phyloP scores from a whole-genome alignment of 2,888 invertebrate genomes.

The Biston betularia region DNA sequence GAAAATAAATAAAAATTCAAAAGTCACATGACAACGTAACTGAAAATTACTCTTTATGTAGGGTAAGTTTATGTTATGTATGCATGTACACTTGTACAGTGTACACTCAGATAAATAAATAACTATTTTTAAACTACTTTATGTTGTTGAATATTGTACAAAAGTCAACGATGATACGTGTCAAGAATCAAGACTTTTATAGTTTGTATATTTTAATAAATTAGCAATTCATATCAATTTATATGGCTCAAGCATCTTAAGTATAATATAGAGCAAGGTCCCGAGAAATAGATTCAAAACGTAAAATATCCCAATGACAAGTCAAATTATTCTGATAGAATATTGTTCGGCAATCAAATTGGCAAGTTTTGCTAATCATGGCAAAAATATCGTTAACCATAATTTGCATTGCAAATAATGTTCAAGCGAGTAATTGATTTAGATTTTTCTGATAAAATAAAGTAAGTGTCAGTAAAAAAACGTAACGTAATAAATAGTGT shows the following conservation, averaged over 20 bases:
- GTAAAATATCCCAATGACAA: conserved; percentile 19
- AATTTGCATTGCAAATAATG: conserved; percentile 28
- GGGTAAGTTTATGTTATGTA: too few relatives aligned
- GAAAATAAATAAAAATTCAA: too few relatives aligned
- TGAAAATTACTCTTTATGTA: too few relatives aligned
- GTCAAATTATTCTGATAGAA: conserved; percentile 8
- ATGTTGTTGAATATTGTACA: too few relatives aligned
- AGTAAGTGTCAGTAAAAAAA: neutral
- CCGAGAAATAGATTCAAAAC: conserved; percentile 10
- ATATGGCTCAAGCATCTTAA: conserved; percentile 1
- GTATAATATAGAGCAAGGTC: conserved; percentile 23
- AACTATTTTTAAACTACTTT: neutral
- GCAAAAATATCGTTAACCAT: conserved; percentile 19
- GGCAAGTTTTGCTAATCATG: conserved; percentile 17
- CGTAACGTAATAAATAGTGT: conserved; percentile 1
- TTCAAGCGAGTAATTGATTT: conserved; percentile 4
- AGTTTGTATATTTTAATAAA: conserved; percentile 21
- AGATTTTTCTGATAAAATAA: conserved; percentile 16
- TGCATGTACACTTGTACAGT: too few relatives aligned
- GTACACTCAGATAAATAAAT: too few relatives aligned
- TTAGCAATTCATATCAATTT: conserved; percentile 11
- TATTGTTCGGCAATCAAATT: conserved; percentile 18
- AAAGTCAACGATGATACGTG: neutral
- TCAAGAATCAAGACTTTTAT: conserved; percentile 8
- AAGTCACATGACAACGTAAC: too few relatives aligned